These are phyloP conservation scores for Zaprionus africanus DNA, from an alignment of 1,140 invertebrate genomes.

Conservation along the genomic window DNA sequence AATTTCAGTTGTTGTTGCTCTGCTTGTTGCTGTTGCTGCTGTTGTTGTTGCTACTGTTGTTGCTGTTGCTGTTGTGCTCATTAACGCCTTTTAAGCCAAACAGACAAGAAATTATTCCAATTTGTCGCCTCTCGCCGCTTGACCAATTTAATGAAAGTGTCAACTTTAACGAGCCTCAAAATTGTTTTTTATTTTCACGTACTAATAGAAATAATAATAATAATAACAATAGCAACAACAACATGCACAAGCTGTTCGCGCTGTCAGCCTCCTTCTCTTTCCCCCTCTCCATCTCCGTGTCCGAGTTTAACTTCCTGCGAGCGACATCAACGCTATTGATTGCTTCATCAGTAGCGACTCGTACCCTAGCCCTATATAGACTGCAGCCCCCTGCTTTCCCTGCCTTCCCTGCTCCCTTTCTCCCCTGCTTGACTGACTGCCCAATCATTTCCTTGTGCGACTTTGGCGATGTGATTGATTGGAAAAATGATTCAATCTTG, in stretches of 20 bases:
- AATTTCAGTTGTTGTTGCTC: conserved; percentile 52
- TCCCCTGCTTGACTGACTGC: conserved; percentile 1
- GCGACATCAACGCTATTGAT: conserved; percentile 70
- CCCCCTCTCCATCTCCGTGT: background rate
- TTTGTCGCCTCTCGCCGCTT: conserved; percentile 57
- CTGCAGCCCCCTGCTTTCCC: background rate
- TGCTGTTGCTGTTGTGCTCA: conserved; percentile 45
- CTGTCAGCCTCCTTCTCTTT: too few species aligned
- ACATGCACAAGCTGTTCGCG: conserved; percentile 25
- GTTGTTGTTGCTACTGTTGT: background rate
- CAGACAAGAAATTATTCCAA: conserved; percentile 59
- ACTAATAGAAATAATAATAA: conserved; percentile 58
- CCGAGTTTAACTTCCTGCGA: conserved; percentile 50
- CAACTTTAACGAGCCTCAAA: conserved; percentile 81
- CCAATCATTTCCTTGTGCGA: conserved; percentile 28
- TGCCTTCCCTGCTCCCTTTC: background rate
- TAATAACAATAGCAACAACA: conserved; percentile 38
- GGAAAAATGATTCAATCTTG: conserved; percentile 81
- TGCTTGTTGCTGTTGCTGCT: conserved; percentile 15
- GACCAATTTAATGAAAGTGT: conserved; percentile 81
- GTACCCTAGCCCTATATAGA: background rate
- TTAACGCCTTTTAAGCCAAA: conserved; percentile 71
- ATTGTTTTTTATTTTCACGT: conserved; percentile 77
- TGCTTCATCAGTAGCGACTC: conserved; percentile 55
- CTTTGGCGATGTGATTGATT: conserved; percentile 74